Base-by-base conservation (phyloP, 2,113 vertebrate genomes). In the Nematolebias whitei region DNA sequence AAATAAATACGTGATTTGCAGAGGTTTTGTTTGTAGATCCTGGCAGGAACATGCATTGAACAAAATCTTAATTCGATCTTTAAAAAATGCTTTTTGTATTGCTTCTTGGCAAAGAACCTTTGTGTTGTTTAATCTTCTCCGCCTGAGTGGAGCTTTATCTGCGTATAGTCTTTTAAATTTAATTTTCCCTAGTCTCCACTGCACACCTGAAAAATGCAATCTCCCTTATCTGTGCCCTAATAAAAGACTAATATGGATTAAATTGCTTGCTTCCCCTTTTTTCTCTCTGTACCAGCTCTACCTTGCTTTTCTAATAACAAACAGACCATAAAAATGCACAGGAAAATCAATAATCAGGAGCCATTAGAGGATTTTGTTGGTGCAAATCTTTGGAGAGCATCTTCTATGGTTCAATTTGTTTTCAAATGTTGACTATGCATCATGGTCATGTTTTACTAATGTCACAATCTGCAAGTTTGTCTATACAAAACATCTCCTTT, bases 191-290 rank as follows among this genome's bases (percentile, higher is more conserved):
- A 56, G 47, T 55, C 40, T 0, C 12, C 51, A 66, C 2, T 20
- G 45, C 59, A 76, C 63, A 82, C 53, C 66, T 78, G 56, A 74
- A 82, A 55, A 70, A 58, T 65, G 43, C 57, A 74, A 80, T 79
- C 73, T 55, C 58, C 15, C 11, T 63, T 56, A 64, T 63, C 61
- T 73, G 44, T 48, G 67, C 48, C 55, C 64, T 69, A 82, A 79
- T 81, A 81, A 77, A 79, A 71, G 63, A 63, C 23, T 81, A 83
- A 85, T 80, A 63, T 51, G 47, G 32, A 54, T 79, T 79, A 63
- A 82, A 85, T 78, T 65, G 58, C 65, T 71, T 51, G 64, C 63
- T 58, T 53, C 52, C 64, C 47, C 69, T 68, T 15, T n/a, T 58
- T 40, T 63, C 57, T 26, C 47, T 60, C 39, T 53, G 58, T 18